Conservation (phyloP, 2,797 vertebrate genomes). For the Enteromius trimaculatus region DNA sequence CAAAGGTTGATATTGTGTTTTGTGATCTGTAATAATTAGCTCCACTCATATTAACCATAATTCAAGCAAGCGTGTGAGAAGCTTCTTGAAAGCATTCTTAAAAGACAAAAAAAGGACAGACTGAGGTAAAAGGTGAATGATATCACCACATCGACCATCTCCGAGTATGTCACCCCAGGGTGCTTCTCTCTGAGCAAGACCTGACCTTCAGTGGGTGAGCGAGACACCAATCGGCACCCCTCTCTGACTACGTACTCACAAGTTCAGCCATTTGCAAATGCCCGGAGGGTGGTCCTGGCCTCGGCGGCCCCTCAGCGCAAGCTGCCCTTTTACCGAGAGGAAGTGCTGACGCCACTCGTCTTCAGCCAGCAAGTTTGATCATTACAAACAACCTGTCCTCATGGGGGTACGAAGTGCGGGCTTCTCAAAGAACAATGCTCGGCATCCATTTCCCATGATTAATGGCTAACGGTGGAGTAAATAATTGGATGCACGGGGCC, state of each 20-base stretch:
- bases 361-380: slow-evolving; percentile 58
- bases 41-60: slow-evolving; percentile 72
- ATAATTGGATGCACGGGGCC: slow-evolving; percentile 40
- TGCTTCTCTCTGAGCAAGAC: slow-evolving; percentile 53
- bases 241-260: slow-evolving; percentile 62
- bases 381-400: slow-evolving; percentile 46
- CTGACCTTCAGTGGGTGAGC: slow-evolving; percentile 58
- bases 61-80: slow-evolving; percentile 53
- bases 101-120: slow-evolving; percentile 10
- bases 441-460: slow-evolving; percentile 49
- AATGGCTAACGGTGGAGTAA: slow-evolving; percentile 48
- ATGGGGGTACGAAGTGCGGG: slow-evolving; percentile 29
- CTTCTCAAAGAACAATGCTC: slow-evolving; percentile 34
- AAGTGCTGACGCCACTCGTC: slow-evolving; percentile 63
- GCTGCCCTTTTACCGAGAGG: slow-evolving; percentile 70
- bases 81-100: slow-evolving; percentile 53
- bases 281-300: slow-evolving; percentile 69
- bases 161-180: slow-evolving; percentile 55
- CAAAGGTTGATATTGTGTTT: slow-evolving; percentile 61
- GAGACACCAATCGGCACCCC: slow-evolving; percentile 51
- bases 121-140: slow-evolving; percentile 7
- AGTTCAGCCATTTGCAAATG: slow-evolving; percentile 70
- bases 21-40: slow-evolving; percentile 76
- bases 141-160: not conserved
- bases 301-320: slow-evolving; percentile 63